phyloP scores from a whole-genome alignment of 1,140 invertebrate species.

The Procambarus clarkii region DNA sequence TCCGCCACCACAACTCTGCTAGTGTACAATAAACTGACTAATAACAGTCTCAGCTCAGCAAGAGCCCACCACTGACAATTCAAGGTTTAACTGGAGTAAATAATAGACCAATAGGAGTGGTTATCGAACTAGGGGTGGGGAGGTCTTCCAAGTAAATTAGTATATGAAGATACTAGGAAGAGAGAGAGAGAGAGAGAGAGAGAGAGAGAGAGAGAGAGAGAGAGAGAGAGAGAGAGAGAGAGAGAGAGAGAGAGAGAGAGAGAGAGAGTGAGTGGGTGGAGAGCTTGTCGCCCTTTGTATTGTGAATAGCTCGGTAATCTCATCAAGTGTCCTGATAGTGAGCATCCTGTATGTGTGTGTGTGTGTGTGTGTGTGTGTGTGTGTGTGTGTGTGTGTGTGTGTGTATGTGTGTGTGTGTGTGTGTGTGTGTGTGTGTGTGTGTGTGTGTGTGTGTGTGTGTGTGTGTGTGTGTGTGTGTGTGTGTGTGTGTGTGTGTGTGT shows the following conservation, averaged over 20 bases:
- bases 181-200: constrained; percentile 7
- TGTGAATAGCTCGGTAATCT: neutral
- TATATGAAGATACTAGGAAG: neutral
- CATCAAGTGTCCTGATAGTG: neutral
- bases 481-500: constrained; percentile 38
- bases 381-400: constrained; percentile 46
- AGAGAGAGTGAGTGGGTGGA: constrained; percentile 11
- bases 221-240: constrained; percentile 7
- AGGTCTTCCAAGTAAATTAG: too few species aligned
- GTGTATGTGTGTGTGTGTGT: constrained; percentile 45
- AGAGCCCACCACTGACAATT: too few species aligned
- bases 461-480: constrained; percentile 41
- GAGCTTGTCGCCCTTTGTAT: neutral
- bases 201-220: constrained; percentile 7
- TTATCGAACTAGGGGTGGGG: too few species aligned
- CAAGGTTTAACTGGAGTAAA: too few species aligned
- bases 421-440: constrained; percentile 45
- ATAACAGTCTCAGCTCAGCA: too few species aligned
- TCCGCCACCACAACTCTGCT: too few species aligned
- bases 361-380: constrained; percentile 30
- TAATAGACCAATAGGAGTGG: too few species aligned
- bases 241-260: constrained; percentile 14
- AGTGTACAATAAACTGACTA: too few species aligned
- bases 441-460: constrained; percentile 45
- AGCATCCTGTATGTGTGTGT: too few species aligned